Evolutionary conservation across 2,113 vertebrate species (phyloP).

Genomic region (Tichodroma muraria): DNA sequence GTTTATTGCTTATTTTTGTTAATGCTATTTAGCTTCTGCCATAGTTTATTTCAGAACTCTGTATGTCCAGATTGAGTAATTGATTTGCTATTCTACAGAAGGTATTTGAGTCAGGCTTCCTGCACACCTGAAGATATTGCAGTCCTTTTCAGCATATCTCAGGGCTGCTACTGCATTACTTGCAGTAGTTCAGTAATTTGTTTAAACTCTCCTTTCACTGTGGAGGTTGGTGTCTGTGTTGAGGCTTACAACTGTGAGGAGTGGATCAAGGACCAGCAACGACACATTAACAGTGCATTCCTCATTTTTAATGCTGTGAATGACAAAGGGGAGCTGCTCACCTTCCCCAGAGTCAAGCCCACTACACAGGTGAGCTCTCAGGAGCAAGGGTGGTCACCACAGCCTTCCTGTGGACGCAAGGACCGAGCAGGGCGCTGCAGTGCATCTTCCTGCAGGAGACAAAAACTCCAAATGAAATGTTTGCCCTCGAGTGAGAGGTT

Average conservation of each 20-base stretch:
- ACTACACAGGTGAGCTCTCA: constrained; percentile 64
- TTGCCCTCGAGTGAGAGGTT: not conserved
- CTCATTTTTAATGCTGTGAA: constrained; percentile 68
- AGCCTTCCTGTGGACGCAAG: not conserved
- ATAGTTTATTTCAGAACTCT: not conserved
- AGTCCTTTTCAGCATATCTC: not conserved
- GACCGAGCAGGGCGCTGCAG: not conserved
- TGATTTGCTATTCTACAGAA: not conserved
- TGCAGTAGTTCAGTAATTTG: not conserved
- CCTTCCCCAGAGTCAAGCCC: constrained; percentile 67
- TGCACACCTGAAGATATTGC: not conserved
- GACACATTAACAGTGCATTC: constrained; percentile 78
- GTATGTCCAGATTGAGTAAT: not conserved
- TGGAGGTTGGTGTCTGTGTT: constrained; percentile 76
- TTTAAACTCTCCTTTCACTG: constrained; percentile 35
- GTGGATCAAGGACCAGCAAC: constrained; percentile 62
- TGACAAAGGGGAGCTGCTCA: constrained; percentile 36
- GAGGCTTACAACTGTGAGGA: constrained; percentile 76
- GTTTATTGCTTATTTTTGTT: not conserved
- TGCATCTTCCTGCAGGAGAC: not conserved
- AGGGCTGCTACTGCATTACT: not conserved
- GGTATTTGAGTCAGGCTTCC: not conserved
- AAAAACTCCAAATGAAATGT: not conserved
- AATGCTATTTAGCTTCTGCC: not conserved
- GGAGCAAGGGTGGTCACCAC: not conserved